phyloP scores from a whole-genome alignment of 2,797 vertebrate genomes.

The Psittacula derbiana region DNA sequence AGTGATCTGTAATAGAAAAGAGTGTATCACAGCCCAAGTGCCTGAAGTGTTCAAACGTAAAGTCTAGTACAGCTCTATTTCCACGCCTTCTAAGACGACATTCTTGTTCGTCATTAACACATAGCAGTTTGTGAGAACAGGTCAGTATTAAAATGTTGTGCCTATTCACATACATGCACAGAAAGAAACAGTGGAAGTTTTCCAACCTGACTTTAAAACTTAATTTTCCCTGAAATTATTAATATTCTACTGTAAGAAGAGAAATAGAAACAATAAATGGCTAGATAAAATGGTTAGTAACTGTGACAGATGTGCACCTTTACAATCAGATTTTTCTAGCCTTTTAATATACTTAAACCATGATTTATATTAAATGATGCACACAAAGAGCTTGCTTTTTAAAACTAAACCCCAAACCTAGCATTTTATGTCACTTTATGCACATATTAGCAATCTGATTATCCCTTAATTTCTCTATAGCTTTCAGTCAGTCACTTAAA shows the following conservation, averaged over 20 bases:
- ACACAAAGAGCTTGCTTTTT: not conserved
- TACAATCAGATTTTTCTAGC: not conserved
- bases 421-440: not conserved
- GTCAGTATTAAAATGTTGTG: not conserved
- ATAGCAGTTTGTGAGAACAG: not conserved
- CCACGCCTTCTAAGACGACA: not conserved
- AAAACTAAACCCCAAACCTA: not conserved
- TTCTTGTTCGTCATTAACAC: not conserved
- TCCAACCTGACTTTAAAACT: not conserved
- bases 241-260: not conserved
- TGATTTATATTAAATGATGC: not conserved
- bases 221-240: not conserved
- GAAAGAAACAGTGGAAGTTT: not conserved
- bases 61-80: not conserved
- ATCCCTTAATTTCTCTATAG: not conserved
- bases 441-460: not conserved
- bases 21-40: not conserved
- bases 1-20: not conserved
- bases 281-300: not conserved
- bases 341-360: not conserved
- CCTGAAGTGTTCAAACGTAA: not conserved
- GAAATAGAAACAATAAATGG: not conserved
- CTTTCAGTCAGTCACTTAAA: not conserved
- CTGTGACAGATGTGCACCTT: not conserved
- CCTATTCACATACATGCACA: not conserved